Evolutionary conservation across 2,888 invertebrate species (phyloP), one percentile per base, ranked within the genome.

Genomic region (Nasonovia ribisnigri): DNA sequence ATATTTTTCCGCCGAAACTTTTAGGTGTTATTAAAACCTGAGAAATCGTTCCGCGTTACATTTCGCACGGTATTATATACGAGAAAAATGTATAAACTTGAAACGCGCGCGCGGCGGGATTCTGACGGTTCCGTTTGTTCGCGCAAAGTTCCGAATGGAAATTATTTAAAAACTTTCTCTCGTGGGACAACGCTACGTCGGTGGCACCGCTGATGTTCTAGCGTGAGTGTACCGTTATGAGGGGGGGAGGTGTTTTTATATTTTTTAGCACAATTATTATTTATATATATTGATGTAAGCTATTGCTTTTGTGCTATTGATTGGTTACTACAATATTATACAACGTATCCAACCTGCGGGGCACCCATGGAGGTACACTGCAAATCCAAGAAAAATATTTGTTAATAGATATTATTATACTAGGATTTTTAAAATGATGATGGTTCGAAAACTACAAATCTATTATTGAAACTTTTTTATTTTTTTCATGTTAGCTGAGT

Each of bases 21-120:
- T 91, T 57, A 57, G 91, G 57, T 46, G 91, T 91, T 91, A 86
- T 91, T 86, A 86, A 84, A 91, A 91, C 86, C 86, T 57, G 43
- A 57, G 57, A n/a, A 86, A 86, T 86, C n/a, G 91, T 43, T 57
- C 43, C 51, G 10, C 54, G 54, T 51, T 51, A 36, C 13, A 29
- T 84, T 46, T 43, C 46, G 86, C 36, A 42, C 26, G 86, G 13
- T 16, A 86, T 36, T 16, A 86, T 36, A 57, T 36, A 57, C 57
- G 86, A 57, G 91, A 60, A 91, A 86, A 86, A 36, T 86, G n/a
- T 29, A 60, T 86, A 91, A 57, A 91, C 46, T 86, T 46, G n/a
- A 43, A 20, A 77, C n/a, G 29, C 77, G 26, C 36, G 43, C 51
- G 57, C 29, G 20, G 46, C 42, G 77, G 36, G 36, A n/a, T 57